A percentile compares a stretch with the other conserved stretches of the same genome.
These are phyloP conservation scores for Scomber japonicus DNA, from an alignment of 2,113 vertebrate genomes.

Conservation along the genomic window DNA sequence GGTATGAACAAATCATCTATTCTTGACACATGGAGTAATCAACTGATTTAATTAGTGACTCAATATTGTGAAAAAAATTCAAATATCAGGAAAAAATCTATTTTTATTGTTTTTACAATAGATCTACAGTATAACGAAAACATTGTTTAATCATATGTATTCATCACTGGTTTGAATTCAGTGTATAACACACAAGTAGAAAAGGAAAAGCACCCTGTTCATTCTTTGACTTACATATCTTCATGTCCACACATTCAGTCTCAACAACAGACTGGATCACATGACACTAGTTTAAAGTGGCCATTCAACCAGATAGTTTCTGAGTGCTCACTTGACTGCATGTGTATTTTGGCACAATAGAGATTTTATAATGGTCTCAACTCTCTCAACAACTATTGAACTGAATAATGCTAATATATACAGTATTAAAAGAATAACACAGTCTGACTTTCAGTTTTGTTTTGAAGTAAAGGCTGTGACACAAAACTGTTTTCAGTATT, in stretches of 20 bases:
- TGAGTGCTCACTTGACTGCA: conserved; percentile 12
- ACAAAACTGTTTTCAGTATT: neutral
- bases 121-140: neutral
- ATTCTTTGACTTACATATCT: neutral
- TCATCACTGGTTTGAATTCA: neutral
- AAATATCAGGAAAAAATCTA: neutral
- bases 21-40: neutral
- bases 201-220: neutral
- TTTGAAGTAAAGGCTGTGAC: neutral
- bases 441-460: neutral
- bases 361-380: neutral
- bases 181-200: neutral
- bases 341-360: conserved; percentile 13
- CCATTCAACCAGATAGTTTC: neutral
- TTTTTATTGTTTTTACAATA: neutral
- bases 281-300: conserved; percentile 5
- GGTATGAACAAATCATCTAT: neutral
- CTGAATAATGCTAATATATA: neutral
- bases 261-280: neutral
- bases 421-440: neutral
- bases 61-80: neutral
- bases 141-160: neutral
- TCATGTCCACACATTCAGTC: neutral
- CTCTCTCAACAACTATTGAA: neutral
- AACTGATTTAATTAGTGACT: conserved; percentile 22